Conservation (phyloP, 2,113 vertebrate genomes). For the Stictonetta naevosa region DNA sequence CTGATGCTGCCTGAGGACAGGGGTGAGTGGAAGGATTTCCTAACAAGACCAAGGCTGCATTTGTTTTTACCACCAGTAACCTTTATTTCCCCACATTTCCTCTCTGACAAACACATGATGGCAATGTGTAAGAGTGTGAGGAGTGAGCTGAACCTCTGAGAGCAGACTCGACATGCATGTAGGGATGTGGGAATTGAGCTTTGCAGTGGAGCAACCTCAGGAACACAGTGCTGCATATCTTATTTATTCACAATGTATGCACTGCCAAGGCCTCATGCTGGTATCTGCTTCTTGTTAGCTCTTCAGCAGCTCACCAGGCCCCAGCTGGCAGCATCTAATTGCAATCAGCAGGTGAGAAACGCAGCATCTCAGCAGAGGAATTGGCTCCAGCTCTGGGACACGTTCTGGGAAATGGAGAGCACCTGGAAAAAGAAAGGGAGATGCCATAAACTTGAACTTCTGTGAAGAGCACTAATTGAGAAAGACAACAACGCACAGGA, state of each 20-base stretch:
- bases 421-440: slow-evolving; percentile 43
- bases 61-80: slow-evolving; percentile 32
- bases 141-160: neutral
- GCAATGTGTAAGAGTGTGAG: neutral
- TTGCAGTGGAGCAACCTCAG: neutral
- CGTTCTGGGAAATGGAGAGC: slow-evolving; percentile 44
- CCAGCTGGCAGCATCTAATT: slow-evolving; percentile 73
- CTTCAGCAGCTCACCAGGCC: slow-evolving; percentile 67
- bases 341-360: slow-evolving; percentile 77
- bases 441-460: slow-evolving; percentile 61
- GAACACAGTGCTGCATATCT: neutral
- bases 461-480: slow-evolving; percentile 61
- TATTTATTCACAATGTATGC: slow-evolving; percentile 42
- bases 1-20: neutral
- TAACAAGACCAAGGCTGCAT: neutral
- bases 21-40: neutral
- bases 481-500: slow-evolving; percentile 26
- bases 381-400: slow-evolving; percentile 42
- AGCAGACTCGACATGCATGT: neutral
- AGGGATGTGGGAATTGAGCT: neutral
- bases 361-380: slow-evolving; percentile 65
- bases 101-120: slow-evolving; percentile 2
- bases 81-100: slow-evolving; percentile 33
- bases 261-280: slow-evolving; percentile 23
- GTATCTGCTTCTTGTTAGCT: slow-evolving; percentile 71